These are phyloP conservation scores for Carassius auratus DNA, from an alignment of 2,113 vertebrate species.

Conservation along the genomic window DNA sequence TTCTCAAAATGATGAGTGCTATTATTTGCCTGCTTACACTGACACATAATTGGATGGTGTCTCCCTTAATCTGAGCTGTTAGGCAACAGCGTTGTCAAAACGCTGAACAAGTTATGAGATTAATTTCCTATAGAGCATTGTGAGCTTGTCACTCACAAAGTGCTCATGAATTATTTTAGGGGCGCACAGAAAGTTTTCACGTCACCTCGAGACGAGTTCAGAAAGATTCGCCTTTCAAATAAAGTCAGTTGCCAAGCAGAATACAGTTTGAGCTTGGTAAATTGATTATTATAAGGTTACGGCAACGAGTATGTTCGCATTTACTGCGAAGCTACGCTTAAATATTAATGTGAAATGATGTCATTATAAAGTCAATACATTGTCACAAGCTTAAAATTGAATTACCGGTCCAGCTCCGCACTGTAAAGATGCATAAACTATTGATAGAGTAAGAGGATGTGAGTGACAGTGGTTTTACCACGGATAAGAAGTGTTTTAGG, in stretches of 20 bases:
- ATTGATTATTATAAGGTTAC: slow-evolving; percentile 18
- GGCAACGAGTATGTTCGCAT: background rate
- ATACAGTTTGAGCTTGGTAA: slow-evolving; percentile 18
- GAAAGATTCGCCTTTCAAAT: slow-evolving; percentile 42
- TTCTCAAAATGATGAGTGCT: slow-evolving; percentile 60
- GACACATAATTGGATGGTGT: slow-evolving; percentile 63
- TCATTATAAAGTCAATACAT: background rate
- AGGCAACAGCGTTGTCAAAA: slow-evolving; percentile 63
- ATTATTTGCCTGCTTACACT: slow-evolving; percentile 62
- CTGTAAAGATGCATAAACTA: background rate
- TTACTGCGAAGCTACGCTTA: slow-evolving; percentile 4
- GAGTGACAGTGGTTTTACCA: background rate
- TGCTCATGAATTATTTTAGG: slow-evolving; percentile 53
- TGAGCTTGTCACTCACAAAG: slow-evolving; percentile 60
- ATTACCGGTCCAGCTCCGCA: background rate
- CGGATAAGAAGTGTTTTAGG: background rate
- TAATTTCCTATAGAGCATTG: slow-evolving; percentile 59
- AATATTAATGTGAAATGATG: slow-evolving; percentile 22
- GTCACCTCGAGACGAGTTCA: slow-evolving; percentile 47
- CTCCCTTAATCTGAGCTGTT: slow-evolving; percentile 59
- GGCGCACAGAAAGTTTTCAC: slow-evolving; percentile 47
- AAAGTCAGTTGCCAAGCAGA: slow-evolving; percentile 32
- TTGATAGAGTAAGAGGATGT: background rate
- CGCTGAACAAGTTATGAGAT: slow-evolving; percentile 59
- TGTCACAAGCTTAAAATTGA: background rate